Evolutionary conservation across 2,888 invertebrate species (phyloP), one percentile per base, ranked within the genome.

Genomic region (Archaeoteleia sp.): DNA sequence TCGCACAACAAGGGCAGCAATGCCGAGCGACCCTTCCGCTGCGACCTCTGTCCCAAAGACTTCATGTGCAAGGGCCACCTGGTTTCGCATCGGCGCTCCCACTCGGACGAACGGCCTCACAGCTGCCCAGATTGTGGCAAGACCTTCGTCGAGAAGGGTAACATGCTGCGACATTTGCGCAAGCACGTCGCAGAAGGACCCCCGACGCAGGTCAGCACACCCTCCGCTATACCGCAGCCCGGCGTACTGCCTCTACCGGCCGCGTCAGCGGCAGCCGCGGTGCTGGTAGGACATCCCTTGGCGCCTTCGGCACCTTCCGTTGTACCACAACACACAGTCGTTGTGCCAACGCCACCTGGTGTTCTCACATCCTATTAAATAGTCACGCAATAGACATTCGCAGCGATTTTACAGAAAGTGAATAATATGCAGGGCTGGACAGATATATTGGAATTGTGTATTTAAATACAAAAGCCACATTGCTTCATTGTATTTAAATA

Each of bases 21-120:
- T 69, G 90, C 89, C 62, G 89, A 90, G 72, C 87, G 91, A 55
- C 90, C 90, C 1, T 94, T 92, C 86, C 88, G 92, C 49, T 95
- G 95, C 81, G 94, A 94, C 76, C 87, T 95, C 49, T 95, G 95
- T 79, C 92, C 93, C 35, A 95, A 95, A 85, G 93, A 93, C 83
- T 95, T 95, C 82, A 92, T 94, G 88, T 94, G 94, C 86, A 95
- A 95, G 88, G 94, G 94, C 87, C 94, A 94, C 84, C 87, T 94
- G 74, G 92, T 92, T 48, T 91, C 93, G n/a, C 94, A 95, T 81
- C 89, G 93, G 76, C 89, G 94, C 58, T 92, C 93, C 49, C 95
- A 95, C 85, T 89, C 91, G 23, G 91, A 90, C 71, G 89, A 88
- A 70, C 81, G 88, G 46, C 88, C 88, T 0, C 80, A 84, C 80